A percentile compares a stretch with the other conserved stretches of the same genome.
Evolutionary conservation across 2,888 invertebrate genomes (phyloP).

Genomic region (Adineta ricciae): DNA sequence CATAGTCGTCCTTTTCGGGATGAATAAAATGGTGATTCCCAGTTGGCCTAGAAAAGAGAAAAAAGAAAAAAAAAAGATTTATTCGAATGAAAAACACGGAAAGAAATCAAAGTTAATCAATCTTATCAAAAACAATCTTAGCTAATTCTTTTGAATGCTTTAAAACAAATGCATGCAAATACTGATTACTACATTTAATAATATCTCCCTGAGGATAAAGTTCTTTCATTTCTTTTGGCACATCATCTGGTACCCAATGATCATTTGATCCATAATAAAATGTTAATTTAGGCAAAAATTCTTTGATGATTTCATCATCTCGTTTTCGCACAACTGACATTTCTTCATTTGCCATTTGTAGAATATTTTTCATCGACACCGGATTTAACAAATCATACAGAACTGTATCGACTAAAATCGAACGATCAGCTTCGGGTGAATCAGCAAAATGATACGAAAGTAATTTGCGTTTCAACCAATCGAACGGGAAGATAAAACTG

Average conservation of each 20-base stretch:
- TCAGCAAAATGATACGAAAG: not conserved
- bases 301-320: conserved; percentile 58
- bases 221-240: conserved; percentile 60
- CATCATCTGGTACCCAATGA: conserved; percentile 69
- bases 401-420: not conserved
- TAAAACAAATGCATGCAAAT: conserved; percentile 54
- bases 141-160: conserved; percentile 47
- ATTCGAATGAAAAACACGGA: not conserved
- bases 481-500: not conserved
- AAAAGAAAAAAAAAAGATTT: not conserved
- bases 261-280: conserved; percentile 71
- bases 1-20: not conserved
- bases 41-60: not conserved
- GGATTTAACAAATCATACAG: conserved; percentile 13
- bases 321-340: conserved; percentile 64
- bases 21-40: not conserved
- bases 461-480: not conserved
- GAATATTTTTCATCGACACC: conserved; percentile 36
- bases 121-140: conserved; percentile 40
- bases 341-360: conserved; percentile 54
- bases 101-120: conserved; percentile 14
- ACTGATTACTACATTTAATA: conserved; percentile 42
- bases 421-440: not conserved
- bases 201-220: conserved; percentile 57
- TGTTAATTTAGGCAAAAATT: conserved; percentile 59